Base-by-base conservation (phyloP, 1,140 invertebrate species). In the Drosophila miranda region DNA sequence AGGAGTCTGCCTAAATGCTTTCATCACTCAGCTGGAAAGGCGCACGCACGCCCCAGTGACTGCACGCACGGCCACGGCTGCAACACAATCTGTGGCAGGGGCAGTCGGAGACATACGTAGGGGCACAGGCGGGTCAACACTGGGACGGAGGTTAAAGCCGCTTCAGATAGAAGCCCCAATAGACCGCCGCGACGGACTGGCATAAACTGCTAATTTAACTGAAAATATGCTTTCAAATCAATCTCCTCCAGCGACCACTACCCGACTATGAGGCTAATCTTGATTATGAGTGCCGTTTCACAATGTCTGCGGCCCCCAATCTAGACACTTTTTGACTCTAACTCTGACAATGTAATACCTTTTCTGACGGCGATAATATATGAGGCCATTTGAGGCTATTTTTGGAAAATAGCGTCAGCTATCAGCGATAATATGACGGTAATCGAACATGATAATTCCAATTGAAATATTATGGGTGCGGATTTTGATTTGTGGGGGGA, bases 1-100 rank as follows among this genome's bases (percentile, higher is more conserved):
- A 9, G 41, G 67, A 69, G 73, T 55, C 78, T 79, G 81, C 68
- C 82, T 86, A 83, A 83, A 83, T 83, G 80, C 76, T 83, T 83
- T 83, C 80, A 83, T 83, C 80, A 80, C 81, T 83, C 81, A 83
- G 72, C 80, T 83, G 80, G 80, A 83, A 83, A 76, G 80, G 55
- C 57, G 48, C 58, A 73, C 66, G 60, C 80, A 83, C 80, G 80
- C 80, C 80, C 71, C 80, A 50, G 55, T 78, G 67, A 26, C 74
- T 59, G 62, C 79, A 83, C 80, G 80, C 77, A 81, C 52, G 9
- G 34, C 45, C 8, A 56, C 49, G 19, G 19, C 19, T 19, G 2
- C 19, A 52, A 14, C 46, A 44, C 26, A 43, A 7, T 67, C 42
- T 30, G 16, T 30, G 30, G 8, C 30, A 30, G 2, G 30, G 30